These are phyloP conservation scores for Prionailurus viverrinus DNA, from an alignment of 2,113 vertebrate genomes.

Conservation along the genomic window DNA sequence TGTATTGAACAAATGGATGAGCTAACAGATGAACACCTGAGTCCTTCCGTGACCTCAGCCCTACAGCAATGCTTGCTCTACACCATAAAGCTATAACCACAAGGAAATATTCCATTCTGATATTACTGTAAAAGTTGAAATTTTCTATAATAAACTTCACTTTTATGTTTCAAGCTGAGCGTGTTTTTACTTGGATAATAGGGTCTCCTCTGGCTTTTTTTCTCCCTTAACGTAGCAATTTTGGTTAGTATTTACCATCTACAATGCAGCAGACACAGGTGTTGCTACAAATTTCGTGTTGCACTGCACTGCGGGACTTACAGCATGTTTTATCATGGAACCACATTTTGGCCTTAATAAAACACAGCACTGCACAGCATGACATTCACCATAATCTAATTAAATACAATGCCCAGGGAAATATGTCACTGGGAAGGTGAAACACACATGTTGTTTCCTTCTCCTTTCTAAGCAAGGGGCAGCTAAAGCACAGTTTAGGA, in stretches of 20 bases:
- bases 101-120: not conserved
- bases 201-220: conserved; percentile 21
- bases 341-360: conserved; percentile 68
- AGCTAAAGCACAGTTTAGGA: not conserved
- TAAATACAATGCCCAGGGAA: conserved; percentile 72
- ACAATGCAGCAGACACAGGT: conserved; percentile 45
- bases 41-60: not conserved
- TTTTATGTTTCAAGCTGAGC: conserved; percentile 25
- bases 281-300: conserved; percentile 64
- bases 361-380: conserved; percentile 48
- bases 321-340: conserved; percentile 66
- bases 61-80: not conserved
- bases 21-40: not conserved
- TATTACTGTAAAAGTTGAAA: not conserved
- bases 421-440: conserved; percentile 56
- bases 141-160: conserved; percentile 32
- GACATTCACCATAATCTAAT: conserved; percentile 69
- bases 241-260: conserved; percentile 26
- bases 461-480: conserved; percentile 17
- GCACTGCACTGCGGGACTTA: conserved; percentile 64
- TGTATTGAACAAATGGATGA: not conserved
- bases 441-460: conserved; percentile 31
- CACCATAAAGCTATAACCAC: not conserved
- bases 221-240: not conserved
- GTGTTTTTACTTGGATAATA: conserved; percentile 25